These are phyloP conservation scores for Tylochromis polylepis DNA, from an alignment of 2,113 vertebrate species.

Conservation along the genomic window DNA sequence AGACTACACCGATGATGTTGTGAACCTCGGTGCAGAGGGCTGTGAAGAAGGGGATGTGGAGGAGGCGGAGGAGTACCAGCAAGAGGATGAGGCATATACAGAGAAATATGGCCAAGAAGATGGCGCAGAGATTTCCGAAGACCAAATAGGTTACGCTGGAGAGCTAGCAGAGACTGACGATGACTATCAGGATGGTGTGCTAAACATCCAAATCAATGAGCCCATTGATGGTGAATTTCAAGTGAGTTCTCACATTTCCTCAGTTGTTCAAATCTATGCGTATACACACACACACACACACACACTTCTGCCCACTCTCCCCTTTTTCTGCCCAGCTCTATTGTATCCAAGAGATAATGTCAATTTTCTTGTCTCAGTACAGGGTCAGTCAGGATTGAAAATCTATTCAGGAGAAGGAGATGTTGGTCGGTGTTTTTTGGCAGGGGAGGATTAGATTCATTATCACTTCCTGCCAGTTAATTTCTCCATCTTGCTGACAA, in stretches of 20 bases:
- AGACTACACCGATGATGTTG: constrained; percentile 79
- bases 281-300: constrained; percentile 1
- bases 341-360: constrained; percentile 76
- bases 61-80: constrained; percentile 47
- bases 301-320: constrained; percentile 30
- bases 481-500: constrained; percentile 92
- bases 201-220: constrained; percentile 95
- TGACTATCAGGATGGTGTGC: constrained; percentile 84
- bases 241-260: constrained; percentile 76
- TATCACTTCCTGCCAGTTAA: constrained; percentile 89
- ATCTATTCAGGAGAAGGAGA: constrained; percentile 80
- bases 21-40: constrained; percentile 73
- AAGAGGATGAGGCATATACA: constrained; percentile 67
- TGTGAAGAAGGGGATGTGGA: constrained; percentile 57
- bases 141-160: constrained; percentile 80
- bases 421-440: constrained; percentile 41
- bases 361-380: constrained; percentile 63
- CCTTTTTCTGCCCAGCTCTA: constrained; percentile 47
- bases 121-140: constrained; percentile 73
- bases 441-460: constrained; percentile 83
- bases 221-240: constrained; percentile 91
- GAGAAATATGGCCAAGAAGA: constrained; percentile 77
- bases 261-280: background rate
- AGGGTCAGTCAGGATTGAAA: constrained; percentile 63
- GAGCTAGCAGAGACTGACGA: constrained; percentile 78